These are phyloP conservation scores for Parazoanthus swiftii DNA, from an alignment of 92 coral and sea anemone species.

Conservation along the genomic window DNA sequence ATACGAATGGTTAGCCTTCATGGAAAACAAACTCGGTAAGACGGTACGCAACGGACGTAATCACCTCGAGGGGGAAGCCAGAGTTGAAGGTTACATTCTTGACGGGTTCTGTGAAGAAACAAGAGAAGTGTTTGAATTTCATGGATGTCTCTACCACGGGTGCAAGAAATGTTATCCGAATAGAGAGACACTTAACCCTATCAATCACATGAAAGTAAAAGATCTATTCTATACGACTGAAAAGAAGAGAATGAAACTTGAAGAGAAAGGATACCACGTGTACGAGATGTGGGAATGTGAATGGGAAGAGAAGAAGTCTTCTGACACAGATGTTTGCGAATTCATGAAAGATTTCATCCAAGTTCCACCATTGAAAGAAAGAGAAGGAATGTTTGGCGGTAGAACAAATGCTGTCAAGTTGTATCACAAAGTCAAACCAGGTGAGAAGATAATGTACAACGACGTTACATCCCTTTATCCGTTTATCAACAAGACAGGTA, in stretches of 20 bases:
- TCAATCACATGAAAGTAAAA: background rate
- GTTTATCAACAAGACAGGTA: background rate
- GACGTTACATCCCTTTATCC: background rate
- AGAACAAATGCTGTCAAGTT: background rate
- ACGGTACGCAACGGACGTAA: background rate
- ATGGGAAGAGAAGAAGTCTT: background rate
- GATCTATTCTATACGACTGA: background rate
- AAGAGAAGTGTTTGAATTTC: background rate
- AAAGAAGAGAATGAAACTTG: too few relatives aligned
- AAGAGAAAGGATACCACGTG: too few relatives aligned
- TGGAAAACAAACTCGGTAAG: background rate
- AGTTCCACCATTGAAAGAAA: background rate
- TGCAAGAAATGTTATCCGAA: background rate
- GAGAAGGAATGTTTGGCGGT: background rate
- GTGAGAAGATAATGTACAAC: background rate
- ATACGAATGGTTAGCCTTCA: background rate
- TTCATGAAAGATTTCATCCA: background rate
- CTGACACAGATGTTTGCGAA: background rate
- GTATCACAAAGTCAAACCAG: background rate
- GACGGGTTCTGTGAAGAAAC: background rate
- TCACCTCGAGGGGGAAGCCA: background rate
- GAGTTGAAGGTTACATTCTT: background rate
- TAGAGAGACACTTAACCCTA: background rate
- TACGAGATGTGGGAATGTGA: background rate
- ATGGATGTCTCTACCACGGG: background rate